Percentiles rank a stretch among this genome's conserved stretches.
Evolutionary conservation across 2,888 invertebrate species (phyloP).

Genomic region (Rhagium mordax): DNA sequence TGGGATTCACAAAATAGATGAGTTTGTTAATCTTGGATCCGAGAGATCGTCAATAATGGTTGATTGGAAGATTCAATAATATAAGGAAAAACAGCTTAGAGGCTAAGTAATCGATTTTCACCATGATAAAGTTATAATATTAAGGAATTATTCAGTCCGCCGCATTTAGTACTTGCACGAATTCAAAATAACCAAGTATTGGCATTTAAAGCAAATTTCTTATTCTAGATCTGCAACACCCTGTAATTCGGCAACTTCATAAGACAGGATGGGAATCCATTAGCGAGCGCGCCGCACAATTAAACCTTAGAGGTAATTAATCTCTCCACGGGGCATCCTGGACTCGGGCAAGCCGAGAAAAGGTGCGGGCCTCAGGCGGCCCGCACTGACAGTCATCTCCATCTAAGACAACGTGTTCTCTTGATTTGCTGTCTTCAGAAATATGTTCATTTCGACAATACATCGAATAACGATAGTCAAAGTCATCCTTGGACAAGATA

Average conservation of each 20-base stretch:
- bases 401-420: conserved; percentile 22
- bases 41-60: no score
- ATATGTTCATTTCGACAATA: conserved; percentile 47
- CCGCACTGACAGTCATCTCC: conserved; percentile 31
- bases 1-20: no score
- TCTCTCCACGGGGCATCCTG: conserved; percentile 49
- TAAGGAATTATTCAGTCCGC: no score
- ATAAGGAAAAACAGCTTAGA: no score
- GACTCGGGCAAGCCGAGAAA: conserved; percentile 36
- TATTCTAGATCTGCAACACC: background rate
- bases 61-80: no score
- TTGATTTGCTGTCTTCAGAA: conserved; percentile 48
- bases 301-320: conserved; percentile 53
- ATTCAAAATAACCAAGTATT: no score
- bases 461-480: conserved; percentile 7
- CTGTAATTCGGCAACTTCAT: conserved; percentile 7
- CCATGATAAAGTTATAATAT: no score
- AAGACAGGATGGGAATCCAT: conserved; percentile 49
- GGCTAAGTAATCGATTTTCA: no score
- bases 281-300: conserved; percentile 54
- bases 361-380: conserved; percentile 45
- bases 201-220: no score
- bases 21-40: no score
- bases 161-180: no score
- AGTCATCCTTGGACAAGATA: background rate